Evolutionary conservation across 2,797 vertebrate genomes (phyloP).

Genomic region (Perodicticus potto): DNA sequence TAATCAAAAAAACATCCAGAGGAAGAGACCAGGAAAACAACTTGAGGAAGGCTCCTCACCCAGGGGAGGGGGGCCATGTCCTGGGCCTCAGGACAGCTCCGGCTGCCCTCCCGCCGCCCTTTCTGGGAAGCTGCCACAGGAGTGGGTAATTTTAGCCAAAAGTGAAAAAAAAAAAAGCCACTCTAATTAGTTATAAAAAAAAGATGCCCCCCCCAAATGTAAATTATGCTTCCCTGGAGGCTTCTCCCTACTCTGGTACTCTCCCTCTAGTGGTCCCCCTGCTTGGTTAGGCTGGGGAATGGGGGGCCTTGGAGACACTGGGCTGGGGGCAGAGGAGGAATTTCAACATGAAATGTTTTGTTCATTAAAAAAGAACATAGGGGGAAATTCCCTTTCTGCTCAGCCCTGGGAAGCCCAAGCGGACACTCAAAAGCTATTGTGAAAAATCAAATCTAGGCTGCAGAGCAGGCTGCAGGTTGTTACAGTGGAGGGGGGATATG

Average conservation of each 20-base stretch:
- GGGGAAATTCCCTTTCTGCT: conserved; percentile 82
- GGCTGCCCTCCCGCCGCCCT: conserved; percentile 73
- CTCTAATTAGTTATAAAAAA: conserved; percentile 72
- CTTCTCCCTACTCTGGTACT: neutral
- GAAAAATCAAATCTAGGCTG: conserved; percentile 68
- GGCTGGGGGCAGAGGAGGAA: conserved; percentile 76
- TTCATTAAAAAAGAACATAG: conserved; percentile 82
- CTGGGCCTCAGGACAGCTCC: conserved; percentile 81
- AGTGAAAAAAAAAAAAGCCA: conserved; percentile 44
- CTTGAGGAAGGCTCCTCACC: conserved; percentile 79
- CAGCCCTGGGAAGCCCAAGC: conserved; percentile 68
- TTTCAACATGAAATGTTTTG: conserved; percentile 85
- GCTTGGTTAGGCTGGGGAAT: conserved; percentile 31
- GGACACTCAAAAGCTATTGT: conserved; percentile 70
- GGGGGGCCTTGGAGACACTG: conserved; percentile 30
- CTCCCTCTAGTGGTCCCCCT: neutral
- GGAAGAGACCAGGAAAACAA: conserved; percentile 86
- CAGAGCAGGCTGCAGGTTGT: neutral
- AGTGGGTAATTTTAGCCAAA: conserved; percentile 82
- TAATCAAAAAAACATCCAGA: conserved; percentile 84
- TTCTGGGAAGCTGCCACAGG: conserved; percentile 82
- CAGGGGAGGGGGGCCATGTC: conserved; percentile 79
- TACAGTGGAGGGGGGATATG: neutral
- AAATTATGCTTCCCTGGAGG: conserved; percentile 48
- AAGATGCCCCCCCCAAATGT: conserved; percentile 58